Base-by-base conservation (phyloP, 2,888 invertebrate species). In the Branchipolynoe longqiensis region DNA sequence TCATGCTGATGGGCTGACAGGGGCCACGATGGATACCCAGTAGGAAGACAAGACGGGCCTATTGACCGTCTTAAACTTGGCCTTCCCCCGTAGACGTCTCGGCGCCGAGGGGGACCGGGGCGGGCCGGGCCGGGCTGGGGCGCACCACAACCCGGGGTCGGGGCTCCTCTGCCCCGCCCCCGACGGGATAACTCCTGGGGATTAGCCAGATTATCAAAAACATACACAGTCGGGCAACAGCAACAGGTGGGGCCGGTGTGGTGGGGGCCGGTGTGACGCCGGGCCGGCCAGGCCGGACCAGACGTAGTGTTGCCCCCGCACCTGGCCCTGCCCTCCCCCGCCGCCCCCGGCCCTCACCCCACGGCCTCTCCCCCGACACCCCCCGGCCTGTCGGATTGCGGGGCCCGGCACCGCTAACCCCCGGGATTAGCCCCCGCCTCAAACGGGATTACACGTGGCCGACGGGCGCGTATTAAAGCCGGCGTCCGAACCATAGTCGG, bases 61-160 rank as follows among this genome's bases (percentile, higher is more conserved):
- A 78, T 78, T 78, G 78, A 78, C 78, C 78, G 48, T 78, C 78
- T 78, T 78, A 78, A 78, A 78, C 78, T 78, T 48, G 12, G 38
- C 78, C 78, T 78, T 78, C 78, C 78, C 54, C 3, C 69, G 12
- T 48, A 78, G 78, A 78, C 78, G 6, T 12, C 14, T 12, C 78
- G 78, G 41, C 78, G 41, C 78, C 78, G 1, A n/a, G n/a, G n/a
- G n/a, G 48, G 25, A 8, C 78, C 22, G 48, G 28, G 48, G 78
- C 54, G 28, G 48, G 54, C 12, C 12, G n/a, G 54, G 48, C 48
- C 14, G 2, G 48, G 38, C 69, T 62, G 62, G 62, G 62, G 28
- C 62, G 14, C n/a, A n/a, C n/a, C n/a, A n/a, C n/a, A n/a, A n/a
- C n/a, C 62, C n/a, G 62, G n/a, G 62, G 62, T n/a, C n/a, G 62